Evolutionary conservation across 2,113 vertebrate genomes (phyloP).

Genomic region (Colistium nudipinnis): DNA sequence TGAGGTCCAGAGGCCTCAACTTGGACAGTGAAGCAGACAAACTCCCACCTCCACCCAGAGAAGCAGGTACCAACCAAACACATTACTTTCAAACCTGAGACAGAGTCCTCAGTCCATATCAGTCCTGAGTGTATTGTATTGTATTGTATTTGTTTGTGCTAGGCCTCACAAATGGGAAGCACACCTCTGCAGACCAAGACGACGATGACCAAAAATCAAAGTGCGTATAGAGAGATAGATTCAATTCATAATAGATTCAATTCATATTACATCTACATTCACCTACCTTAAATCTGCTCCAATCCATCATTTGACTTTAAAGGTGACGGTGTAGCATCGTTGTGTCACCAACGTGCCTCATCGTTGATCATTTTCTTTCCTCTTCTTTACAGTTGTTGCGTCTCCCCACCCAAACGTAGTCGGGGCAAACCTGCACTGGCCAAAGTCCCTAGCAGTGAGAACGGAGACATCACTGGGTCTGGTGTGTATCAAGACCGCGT

Average conservation of each 20-base stretch:
- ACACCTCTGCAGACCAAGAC: slow-evolving; percentile 83
- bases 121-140: slow-evolving; percentile 16
- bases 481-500: slow-evolving; percentile 78
- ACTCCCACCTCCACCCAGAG: slow-evolving; percentile 72
- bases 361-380: background rate
- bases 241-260: too few relatives aligned
- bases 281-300: background rate
- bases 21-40: slow-evolving; percentile 84
- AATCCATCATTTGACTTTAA: background rate
- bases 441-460: slow-evolving; percentile 87
- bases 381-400: slow-evolving; percentile 70
- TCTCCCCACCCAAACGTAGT: slow-evolving; percentile 89
- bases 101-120: background rate
- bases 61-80: slow-evolving; percentile 67
- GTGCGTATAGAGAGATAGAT: slow-evolving; percentile 67
- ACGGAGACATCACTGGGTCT: slow-evolving; percentile 85
- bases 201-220: slow-evolving; percentile 81
- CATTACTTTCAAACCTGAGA: background rate
- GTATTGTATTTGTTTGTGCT: slow-evolving; percentile 46
- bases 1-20: slow-evolving; percentile 80
- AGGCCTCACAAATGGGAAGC: slow-evolving; percentile 89
- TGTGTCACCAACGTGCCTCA: background rate
- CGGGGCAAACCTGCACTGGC: slow-evolving; percentile 93
- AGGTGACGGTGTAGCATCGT: background rate
- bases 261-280: background rate